Evolutionary conservation across 2,888 invertebrate genomes (phyloP).

Genomic region (Caenorhabditis macrosperma): DNA sequence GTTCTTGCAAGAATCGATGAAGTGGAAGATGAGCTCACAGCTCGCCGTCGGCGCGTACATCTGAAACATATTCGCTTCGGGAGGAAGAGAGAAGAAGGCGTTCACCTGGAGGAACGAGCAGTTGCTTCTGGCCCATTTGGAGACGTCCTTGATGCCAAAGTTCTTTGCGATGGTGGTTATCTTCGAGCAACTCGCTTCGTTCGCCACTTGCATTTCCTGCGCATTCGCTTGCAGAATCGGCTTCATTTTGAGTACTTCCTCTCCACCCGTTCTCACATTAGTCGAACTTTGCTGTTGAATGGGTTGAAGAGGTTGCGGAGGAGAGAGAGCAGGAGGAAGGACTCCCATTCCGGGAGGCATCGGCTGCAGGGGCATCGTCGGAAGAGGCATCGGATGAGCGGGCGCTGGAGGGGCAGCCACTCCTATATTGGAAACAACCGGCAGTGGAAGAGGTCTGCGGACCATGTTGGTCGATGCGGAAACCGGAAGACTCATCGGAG

Average conservation of each 20-base stretch:
- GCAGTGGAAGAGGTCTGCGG: slow-evolving; percentile 24
- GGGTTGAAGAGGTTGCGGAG: slow-evolving; percentile 37
- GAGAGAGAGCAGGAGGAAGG: neutral
- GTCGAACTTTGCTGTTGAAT: slow-evolving; percentile 32
- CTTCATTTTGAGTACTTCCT: slow-evolving; percentile 48
- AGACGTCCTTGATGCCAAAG: slow-evolving; percentile 65
- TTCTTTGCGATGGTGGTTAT: slow-evolving; percentile 51
- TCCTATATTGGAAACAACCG: slow-evolving; percentile 17
- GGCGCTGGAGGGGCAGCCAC: neutral
- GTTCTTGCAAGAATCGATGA: slow-evolving; percentile 65
- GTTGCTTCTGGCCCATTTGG: slow-evolving; percentile 63
- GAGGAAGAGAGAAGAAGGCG: neutral
- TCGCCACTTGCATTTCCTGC: slow-evolving; percentile 63
- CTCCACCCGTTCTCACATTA: slow-evolving; percentile 10
- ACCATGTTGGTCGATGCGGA: slow-evolving; percentile 37
- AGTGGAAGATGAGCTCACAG: slow-evolving; percentile 65
- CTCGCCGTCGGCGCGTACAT: slow-evolving; percentile 61
- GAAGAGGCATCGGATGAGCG: slow-evolving; percentile 7
- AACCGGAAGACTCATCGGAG: slow-evolving; percentile 27
- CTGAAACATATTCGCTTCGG: slow-evolving; percentile 20
- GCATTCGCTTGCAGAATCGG: slow-evolving; percentile 51
- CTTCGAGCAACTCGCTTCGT: slow-evolving; percentile 59
- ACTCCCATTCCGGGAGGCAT: slow-evolving; percentile 31
- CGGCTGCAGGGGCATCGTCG: slow-evolving; percentile 6
- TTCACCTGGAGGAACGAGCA: slow-evolving; percentile 58